phyloP scores from a whole-genome alignment of 2,888 invertebrate genomes.

The Caradrina clavipalpis region DNA sequence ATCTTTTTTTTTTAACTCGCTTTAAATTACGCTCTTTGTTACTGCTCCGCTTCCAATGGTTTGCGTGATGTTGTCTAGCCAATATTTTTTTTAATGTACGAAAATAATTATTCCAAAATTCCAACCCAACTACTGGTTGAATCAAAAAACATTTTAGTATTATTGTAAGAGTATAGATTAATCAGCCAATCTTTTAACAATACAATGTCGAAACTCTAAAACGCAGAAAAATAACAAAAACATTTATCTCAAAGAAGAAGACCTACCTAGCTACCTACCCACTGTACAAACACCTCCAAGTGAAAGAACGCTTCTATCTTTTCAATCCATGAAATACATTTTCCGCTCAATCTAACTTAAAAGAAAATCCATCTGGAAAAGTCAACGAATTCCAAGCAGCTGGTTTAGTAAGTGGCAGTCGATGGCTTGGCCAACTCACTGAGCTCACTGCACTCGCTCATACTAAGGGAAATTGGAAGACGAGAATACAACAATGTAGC shows the following conservation, averaged over 20 bases:
- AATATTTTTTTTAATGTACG: too few species aligned
- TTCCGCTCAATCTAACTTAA: conserved; percentile 41
- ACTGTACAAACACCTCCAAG: conserved; percentile 3
- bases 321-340: conserved; percentile 35
- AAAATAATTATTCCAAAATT: too few species aligned
- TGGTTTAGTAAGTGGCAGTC: conserved; percentile 26
- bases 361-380: conserved; percentile 43
- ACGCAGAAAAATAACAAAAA: neutral
- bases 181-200: too few species aligned
- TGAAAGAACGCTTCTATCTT: conserved; percentile 23
- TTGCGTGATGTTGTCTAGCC: too few species aligned
- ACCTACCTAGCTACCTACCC: neutral
- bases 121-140: too few species aligned
- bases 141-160: too few species aligned
- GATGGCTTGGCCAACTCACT: conserved; percentile 39
- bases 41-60: too few species aligned
- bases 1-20: too few species aligned
- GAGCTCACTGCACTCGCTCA: conserved; percentile 1
- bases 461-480: conserved; percentile 4
- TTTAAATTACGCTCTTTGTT: too few species aligned
- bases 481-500: neutral
- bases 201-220: too few species aligned
- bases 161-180: too few species aligned
- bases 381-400: conserved; percentile 30
- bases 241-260: neutral